A percentile compares a stretch with the other conserved stretches of the same genome.
Evolutionary conservation across 2,797 vertebrate genomes (phyloP).

Genomic region (Coendou prehensilis): DNA sequence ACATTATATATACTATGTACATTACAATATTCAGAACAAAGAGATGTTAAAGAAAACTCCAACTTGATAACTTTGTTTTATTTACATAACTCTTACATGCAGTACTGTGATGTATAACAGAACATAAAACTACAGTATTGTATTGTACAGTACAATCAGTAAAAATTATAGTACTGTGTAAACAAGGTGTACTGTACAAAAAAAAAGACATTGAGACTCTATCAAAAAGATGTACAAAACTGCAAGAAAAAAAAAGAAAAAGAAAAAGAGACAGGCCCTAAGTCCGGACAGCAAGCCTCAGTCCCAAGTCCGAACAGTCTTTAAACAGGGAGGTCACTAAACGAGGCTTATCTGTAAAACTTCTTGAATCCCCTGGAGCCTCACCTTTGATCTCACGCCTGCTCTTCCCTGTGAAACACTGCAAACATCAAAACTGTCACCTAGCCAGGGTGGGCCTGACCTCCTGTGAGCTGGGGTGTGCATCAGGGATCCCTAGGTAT

Average conservation of each 20-base stretch:
- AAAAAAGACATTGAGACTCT: not conserved
- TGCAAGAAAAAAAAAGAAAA: not conserved
- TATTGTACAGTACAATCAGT: not conserved
- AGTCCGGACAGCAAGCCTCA: not conserved
- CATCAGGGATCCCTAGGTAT: no score
- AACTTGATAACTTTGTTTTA: not conserved
- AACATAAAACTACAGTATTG: not conserved
- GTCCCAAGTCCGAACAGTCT: not conserved
- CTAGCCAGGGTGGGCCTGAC: not conserved
- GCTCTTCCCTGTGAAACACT: not conserved
- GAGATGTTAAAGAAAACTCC: not conserved
- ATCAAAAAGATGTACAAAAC: not conserved
- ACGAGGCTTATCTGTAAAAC: not conserved
- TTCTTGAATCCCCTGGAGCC: not conserved
- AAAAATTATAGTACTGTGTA: not conserved
- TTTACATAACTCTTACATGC: not conserved
- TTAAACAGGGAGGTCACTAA: not conserved
- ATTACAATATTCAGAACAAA: not conserved
- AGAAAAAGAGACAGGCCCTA: not conserved
- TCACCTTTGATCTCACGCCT: not conserved
- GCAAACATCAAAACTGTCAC: not conserved
- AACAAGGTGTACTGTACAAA: not conserved
- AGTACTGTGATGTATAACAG: not conserved
- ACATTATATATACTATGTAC: not conserved
- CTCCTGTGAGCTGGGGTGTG: not conserved